These are phyloP conservation scores for Misgurnus anguillicaudatus DNA, from an alignment of 2,113 vertebrate species.

Conservation along the genomic window DNA sequence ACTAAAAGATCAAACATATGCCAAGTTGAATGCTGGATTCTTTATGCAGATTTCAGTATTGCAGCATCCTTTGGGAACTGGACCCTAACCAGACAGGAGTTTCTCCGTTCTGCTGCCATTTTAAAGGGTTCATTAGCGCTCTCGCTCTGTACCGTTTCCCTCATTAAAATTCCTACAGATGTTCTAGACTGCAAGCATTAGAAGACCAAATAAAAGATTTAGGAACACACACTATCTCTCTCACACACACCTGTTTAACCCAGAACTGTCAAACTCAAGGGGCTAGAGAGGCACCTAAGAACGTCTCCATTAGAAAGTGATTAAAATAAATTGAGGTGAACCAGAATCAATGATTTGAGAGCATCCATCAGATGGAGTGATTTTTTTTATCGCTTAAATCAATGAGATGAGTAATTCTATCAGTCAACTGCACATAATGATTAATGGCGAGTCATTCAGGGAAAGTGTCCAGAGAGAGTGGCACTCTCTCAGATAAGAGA, in stretches of 20 bases:
- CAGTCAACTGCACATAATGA: slow-evolving; percentile 69
- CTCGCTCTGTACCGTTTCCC: slow-evolving; percentile 33
- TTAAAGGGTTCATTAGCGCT: slow-evolving; percentile 66
- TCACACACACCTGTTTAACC: slow-evolving; percentile 28
- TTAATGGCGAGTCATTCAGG: slow-evolving; percentile 73
- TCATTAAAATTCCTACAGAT: slow-evolving; percentile 50
- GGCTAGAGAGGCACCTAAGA: slow-evolving; percentile 41
- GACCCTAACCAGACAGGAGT: slow-evolving; percentile 44
- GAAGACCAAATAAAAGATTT: slow-evolving; percentile 11
- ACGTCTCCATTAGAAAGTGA: slow-evolving; percentile 69
- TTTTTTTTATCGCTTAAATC: slow-evolving; percentile 68
- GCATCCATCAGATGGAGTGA: slow-evolving; percentile 52
- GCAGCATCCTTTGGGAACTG: slow-evolving; percentile 18
- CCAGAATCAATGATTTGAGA: slow-evolving; percentile 71
- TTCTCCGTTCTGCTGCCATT: slow-evolving; percentile 44
- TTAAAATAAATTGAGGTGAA: slow-evolving; percentile 75
- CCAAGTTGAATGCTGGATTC: background rate
- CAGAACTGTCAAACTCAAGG: slow-evolving; percentile 28
- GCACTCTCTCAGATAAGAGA: slow-evolving; percentile 63
- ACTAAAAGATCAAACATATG: slow-evolving; percentile 62
- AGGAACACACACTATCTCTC: background rate
- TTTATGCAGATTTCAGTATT: background rate
- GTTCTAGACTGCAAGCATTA: background rate
- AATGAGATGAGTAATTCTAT: slow-evolving; percentile 80
- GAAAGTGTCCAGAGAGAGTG: slow-evolving; percentile 63